Evolutionary conservation across 2,797 vertebrate genomes (phyloP), one percentile per base, ranked within the genome.

Genomic region (Corythornis leucogaster): DNA sequence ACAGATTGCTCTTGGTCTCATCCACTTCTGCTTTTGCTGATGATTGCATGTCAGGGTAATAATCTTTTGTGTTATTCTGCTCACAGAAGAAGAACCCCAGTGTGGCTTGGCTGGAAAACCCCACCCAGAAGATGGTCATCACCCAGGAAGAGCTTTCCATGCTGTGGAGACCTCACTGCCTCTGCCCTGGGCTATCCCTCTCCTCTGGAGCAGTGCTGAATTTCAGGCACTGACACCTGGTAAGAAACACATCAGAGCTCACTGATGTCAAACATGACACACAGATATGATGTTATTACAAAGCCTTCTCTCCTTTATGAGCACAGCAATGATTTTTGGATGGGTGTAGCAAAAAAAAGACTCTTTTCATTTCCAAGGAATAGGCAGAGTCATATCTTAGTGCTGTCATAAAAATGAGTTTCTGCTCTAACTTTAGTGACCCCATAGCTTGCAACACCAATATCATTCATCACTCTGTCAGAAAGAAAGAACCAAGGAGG

Each of bases 391-490:
- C 85, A 87, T 80, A 80, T 76, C 79, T 85, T 95, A 83, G 66
- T 53, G 48, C 70, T 89, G 91, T 85, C 92, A 78, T 58, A 94
- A 85, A 94, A 92, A 94, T 85, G 54, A 92, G 62, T 87, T 89
- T 94, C 35, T 92, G 63, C 66, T 85, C 73, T 85, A 91, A 91
- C 63, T 92, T 91, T 57, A 93, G 85, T 87, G 92, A 85, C 82
- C 90, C 76, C 89, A 80, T 94, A 95, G 85, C 12, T 28, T 91
- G 43, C 75, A 96, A 87, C 67, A 92, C 48, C 77, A 91, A 76
- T 57, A 83, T 79, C 67, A 93, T 96, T 87, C 58, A 87, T 94
- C 94, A 89, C 58, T 25, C 45, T 95, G 81, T 83, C 92, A 95
- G 62, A 80, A 91, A 87, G 81, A 89, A 90, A 40, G 38, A 89